Base-by-base conservation (phyloP, 2,888 invertebrate species). In the Athalia circularis region DNA sequence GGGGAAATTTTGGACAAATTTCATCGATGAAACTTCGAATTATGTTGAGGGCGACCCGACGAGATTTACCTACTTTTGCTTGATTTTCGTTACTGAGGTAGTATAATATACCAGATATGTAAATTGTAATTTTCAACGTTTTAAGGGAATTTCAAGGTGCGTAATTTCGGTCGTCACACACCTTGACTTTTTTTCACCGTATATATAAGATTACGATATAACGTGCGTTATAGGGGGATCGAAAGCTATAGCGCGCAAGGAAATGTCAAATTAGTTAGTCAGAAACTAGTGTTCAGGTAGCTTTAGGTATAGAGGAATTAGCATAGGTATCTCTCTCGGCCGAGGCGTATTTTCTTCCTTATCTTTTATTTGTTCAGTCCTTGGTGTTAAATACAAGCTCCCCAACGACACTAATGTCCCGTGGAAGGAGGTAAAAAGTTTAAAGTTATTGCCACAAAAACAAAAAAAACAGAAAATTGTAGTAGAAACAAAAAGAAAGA, bases 321-420 rank as follows among this genome's bases (percentile, higher is more conserved):
- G 82, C 85, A 84, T 85, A 85, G 79, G 80, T 84, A 85, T 85
- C 81, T 79, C 65, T 77, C 62, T 13, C 57, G n/a, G n/a, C n/a
- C 50, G 45, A 77, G 76, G 72, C 57, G 57, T 59, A 59, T 72
- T 8, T 47, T 52, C 29, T 29, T 29, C 59, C 45, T 72, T 80
- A 82, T 83, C 85, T 79, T 84, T 85, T 83, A 81, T 79, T 84
- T 79, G 79, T 65, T 61, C 70, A 81, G 78, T 76, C 70, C 80
- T 29, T 29, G 77, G 79, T 78, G 81, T 80, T 81, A 81, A 84
- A 82, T 81, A 77, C 74, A 47, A 48, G 64, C 74, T 79, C 70
- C 78, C 67, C 76, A 54, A 70, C 65, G 81, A 76, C 82, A 77
- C 79, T 85, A 85, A 84, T 82, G 84, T 59, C 59, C 59, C 45